Evolutionary conservation across 1,140 invertebrate species (phyloP).

Genomic region (Drosophila insularis): DNA sequence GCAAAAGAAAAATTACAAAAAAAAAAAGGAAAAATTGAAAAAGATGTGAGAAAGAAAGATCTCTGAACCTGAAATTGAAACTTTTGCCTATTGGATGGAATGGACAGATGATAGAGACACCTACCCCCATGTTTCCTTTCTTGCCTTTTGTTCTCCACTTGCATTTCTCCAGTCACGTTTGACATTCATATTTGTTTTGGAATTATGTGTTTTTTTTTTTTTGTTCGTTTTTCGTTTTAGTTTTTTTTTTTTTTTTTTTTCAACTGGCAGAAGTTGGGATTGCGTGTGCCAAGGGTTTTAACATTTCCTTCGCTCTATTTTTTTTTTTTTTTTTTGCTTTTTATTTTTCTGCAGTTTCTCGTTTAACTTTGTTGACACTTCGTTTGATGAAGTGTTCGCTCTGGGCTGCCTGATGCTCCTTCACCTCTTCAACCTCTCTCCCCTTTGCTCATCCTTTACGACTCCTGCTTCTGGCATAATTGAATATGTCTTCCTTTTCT

Average conservation of each 20-base stretch:
- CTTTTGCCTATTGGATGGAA: conserved; percentile 6
- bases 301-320: conserved; percentile 33
- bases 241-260: neutral
- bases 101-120: conserved; percentile 29
- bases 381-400: conserved; percentile 65
- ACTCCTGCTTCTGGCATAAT: conserved; percentile 32
- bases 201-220: conserved; percentile 44
- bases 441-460: neutral
- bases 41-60: neutral
- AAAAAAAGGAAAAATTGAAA: neutral
- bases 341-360: conserved; percentile 61
- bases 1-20: neutral
- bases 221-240: neutral
- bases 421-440: conserved; percentile 16
- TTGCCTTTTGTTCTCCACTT: conserved; percentile 38
- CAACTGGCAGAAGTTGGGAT: conserved; percentile 21
- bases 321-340: conserved; percentile 3
- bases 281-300: conserved; percentile 61
- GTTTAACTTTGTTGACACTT: conserved; percentile 75
- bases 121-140: neutral
- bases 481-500: conserved; percentile 46
- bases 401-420: conserved; percentile 24
- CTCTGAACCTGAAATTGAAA: conserved; percentile 6
- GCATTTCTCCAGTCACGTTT: conserved; percentile 72
- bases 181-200: conserved; percentile 74